phyloP scores from a whole-genome alignment of 92 coral and sea anemone genomes.

The Scolanthus callimorphus region DNA sequence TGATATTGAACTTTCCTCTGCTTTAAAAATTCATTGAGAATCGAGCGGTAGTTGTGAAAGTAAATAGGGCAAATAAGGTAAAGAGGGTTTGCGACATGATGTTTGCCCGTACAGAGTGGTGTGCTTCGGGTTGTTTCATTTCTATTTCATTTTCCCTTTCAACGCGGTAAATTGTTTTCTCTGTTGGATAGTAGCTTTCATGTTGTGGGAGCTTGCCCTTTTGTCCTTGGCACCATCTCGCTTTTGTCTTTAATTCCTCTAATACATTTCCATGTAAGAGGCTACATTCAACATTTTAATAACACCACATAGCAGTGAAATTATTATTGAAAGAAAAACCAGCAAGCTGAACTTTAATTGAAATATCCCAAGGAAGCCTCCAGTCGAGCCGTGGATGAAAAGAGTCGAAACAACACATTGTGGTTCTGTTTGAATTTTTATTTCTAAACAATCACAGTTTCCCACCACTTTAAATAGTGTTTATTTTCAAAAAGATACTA shows the following conservation, averaged over 20 bases:
- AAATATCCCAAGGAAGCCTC: not conserved
- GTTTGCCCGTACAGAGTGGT: constrained; percentile 20
- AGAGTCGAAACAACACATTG: not conserved
- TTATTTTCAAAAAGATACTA: constrained; percentile 23
- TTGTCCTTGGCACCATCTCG: constrained; percentile 16
- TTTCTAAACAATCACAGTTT: not conserved
- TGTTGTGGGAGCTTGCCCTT: constrained; percentile 24
- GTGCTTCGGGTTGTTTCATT: constrained; percentile 45
- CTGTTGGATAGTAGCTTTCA: constrained; percentile 23
- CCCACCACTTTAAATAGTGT: not conserved
- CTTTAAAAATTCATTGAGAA: constrained; percentile 72
- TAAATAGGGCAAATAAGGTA: constrained; percentile 52
- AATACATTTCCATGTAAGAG: constrained; percentile 5
- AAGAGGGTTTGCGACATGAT: constrained; percentile 45
- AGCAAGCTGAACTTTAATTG: not conserved
- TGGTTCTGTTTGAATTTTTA: no score
- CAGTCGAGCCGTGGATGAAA: not conserved
- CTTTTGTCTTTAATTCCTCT: constrained; percentile 1
- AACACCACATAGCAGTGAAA: not conserved
- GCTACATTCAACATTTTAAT: not conserved
- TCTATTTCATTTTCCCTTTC: no score
- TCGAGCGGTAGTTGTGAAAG: constrained; percentile 62
- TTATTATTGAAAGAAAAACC: not conserved
- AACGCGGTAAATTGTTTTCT: constrained; percentile 45
- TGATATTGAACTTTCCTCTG: constrained; percentile 60